Evolutionary conservation across 2,797 vertebrate species (phyloP).

Genomic region (Hyperoplus immaculatus): DNA sequence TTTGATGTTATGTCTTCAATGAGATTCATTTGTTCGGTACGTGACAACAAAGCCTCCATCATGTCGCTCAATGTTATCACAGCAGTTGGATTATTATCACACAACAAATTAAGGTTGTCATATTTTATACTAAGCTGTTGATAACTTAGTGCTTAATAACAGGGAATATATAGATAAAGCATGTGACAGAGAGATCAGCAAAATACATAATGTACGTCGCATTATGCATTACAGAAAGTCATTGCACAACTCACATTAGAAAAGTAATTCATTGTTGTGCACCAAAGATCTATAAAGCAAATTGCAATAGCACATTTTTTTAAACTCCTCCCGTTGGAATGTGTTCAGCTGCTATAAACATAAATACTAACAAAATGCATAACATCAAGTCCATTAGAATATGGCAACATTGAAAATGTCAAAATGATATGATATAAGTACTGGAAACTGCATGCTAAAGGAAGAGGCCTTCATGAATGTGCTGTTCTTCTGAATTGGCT

Average conservation of each 20-base stretch:
- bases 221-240: slow-evolving; percentile 1
- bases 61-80: slow-evolving; percentile 28
- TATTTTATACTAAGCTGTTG: slow-evolving; percentile 32
- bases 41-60: slow-evolving; percentile 34
- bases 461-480: background rate
- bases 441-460: background rate
- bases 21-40: slow-evolving; percentile 27
- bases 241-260: background rate
- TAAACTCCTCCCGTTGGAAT: background rate
- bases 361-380: background rate
- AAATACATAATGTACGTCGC: background rate
- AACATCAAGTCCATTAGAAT: background rate
- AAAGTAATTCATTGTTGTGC: background rate
- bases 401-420: too few relatives aligned
- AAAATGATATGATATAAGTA: too few relatives aligned
- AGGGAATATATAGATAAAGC: background rate
- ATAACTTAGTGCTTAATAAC: background rate
- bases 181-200: background rate
- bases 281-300: background rate
- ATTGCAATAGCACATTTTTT: background rate
- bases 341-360: background rate
- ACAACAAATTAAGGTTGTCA: slow-evolving; percentile 11
- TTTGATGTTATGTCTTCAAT: slow-evolving; percentile 26
- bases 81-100: slow-evolving; percentile 17
- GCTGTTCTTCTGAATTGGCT: background rate